Evolutionary conservation across 2,888 invertebrate genomes (phyloP), one percentile per base, ranked within the genome.

Genomic region (Adelphocoris suturalis): DNA sequence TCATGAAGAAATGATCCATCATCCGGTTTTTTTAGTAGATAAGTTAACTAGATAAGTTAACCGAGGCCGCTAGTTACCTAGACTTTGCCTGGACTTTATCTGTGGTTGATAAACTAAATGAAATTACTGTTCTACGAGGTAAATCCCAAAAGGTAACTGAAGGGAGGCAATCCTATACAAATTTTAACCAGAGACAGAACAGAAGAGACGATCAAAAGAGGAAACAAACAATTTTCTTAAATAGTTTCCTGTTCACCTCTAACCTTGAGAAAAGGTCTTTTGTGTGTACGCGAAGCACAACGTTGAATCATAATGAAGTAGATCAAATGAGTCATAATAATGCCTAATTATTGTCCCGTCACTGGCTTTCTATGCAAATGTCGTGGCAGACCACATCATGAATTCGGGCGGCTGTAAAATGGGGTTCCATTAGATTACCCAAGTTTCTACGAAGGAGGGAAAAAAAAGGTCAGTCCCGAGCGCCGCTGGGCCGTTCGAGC

Each of bases 281-380:
- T 37, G 46, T n/a, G 16, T 46, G 78, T 47, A 78, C 28, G 23
- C 68, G 23, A 68, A 68, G 68, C 23, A 23, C 27, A 11, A 11
- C 75, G 1, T 19, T 75, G 78, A 47, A 78, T 78, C 78, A 78
- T 78, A 78, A 78, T 78, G 78, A 28, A 78, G 78, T 37, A 46
- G 11, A 37, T 27, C 46, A 85, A 85, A 85, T 85, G 85, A 57
- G 55, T 37, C 85, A 85, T 85, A 85, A 85, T 85, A 46, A 57
- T 61, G 57, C 61, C 3, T 57, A 85, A 85, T 85, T 85, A 85
- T 55, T 85, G 52, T 85, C 57, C 37, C 46, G 47, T 19, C 12
- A 16, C 76, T 19, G 57, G 23, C 68, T 4, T 27, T 23, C 68
- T 78, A 78, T 78, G 78, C 78, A 78, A 78, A 78, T 78, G 78